phyloP scores from a whole-genome alignment of 2,797 vertebrate species.

The Sebastes alutus region DNA sequence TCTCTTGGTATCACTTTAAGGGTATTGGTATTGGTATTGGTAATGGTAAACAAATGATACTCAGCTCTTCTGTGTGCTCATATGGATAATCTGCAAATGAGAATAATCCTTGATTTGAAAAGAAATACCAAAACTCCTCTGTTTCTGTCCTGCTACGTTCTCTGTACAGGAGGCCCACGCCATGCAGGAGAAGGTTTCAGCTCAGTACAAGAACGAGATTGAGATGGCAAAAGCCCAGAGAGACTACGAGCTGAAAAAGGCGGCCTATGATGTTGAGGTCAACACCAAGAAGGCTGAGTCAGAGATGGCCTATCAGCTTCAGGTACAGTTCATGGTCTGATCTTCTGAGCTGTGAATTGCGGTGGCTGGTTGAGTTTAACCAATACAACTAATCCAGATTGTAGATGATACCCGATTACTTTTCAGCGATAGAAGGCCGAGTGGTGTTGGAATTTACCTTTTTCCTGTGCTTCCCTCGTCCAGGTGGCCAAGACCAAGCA shows the following conservation, averaged over 20 bases:
- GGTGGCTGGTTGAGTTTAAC: not conserved
- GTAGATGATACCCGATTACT: not conserved
- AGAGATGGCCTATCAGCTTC: slow-evolving; percentile 94
- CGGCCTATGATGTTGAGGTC: slow-evolving; percentile 89
- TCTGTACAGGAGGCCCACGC: slow-evolving; percentile 88
- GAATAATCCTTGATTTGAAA: not conserved
- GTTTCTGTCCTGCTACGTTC: not conserved
- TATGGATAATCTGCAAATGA: not conserved
- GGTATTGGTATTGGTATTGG: too few relatives aligned
- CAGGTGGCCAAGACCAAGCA: slow-evolving; percentile 97
- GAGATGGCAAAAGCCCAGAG: slow-evolving; percentile 95
- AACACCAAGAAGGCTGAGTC: slow-evolving; percentile 93
- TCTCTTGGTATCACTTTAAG: too few relatives aligned
- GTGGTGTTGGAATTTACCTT: not conserved
- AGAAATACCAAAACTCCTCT: not conserved
- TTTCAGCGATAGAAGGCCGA: not conserved
- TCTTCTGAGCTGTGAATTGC: not conserved
- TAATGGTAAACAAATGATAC: too few relatives aligned
- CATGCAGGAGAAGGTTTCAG: slow-evolving; percentile 92
- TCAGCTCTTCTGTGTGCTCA: not conserved
- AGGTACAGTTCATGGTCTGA: slow-evolving; percentile 77
- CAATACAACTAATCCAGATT: not conserved
- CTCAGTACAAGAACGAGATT: slow-evolving; percentile 93
- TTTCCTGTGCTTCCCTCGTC: not conserved
- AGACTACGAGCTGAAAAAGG: slow-evolving; percentile 94